Evolutionary conservation across 2,797 vertebrate genomes (phyloP).

Genomic region (Darevskia mixta): DNA sequence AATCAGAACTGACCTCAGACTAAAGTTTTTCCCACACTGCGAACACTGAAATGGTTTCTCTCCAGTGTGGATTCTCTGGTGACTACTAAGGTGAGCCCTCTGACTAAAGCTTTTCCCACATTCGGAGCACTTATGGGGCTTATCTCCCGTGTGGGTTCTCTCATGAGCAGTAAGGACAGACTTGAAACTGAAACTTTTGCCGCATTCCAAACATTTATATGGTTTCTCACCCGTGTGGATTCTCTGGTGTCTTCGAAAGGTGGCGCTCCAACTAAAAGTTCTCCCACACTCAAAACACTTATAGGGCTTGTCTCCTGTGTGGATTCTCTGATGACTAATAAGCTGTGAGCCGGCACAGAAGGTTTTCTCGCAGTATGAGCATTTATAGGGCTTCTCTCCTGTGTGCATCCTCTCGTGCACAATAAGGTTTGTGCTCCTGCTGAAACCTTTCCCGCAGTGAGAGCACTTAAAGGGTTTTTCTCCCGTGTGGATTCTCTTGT

Average conservation of each 20-base stretch:
- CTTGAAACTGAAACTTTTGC: constrained; percentile 1
- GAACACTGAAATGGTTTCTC: constrained; percentile 17
- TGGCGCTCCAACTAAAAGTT: not conserved
- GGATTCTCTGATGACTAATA: constrained; percentile 15
- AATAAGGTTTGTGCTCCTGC: not conserved
- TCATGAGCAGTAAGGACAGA: constrained; percentile 1
- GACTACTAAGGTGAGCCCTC: constrained; percentile 1
- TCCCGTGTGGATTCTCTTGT: constrained; percentile 12
- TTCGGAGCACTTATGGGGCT: not conserved
- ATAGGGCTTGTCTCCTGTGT: constrained; percentile 12
- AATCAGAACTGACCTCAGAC: not conserved
- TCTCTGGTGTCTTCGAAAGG: constrained; percentile 10
- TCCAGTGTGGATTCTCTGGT: not conserved
- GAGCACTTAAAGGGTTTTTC: constrained; percentile 12
- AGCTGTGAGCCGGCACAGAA: not conserved
- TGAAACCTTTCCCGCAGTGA: constrained; percentile 19
- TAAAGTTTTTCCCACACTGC: constrained; percentile 26
- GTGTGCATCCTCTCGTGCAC: constrained; percentile 1
- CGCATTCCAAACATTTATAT: not conserved
- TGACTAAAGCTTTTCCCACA: constrained; percentile 14
- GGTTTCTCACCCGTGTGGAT: constrained; percentile 4
- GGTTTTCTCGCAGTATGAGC: not conserved
- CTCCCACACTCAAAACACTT: constrained; percentile 16
- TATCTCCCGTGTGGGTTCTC: constrained; percentile 21
- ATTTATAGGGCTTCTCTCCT: not conserved